These are phyloP conservation scores for Cryptocheilus praepositus DNA, from an alignment of 2,888 invertebrate genomes.

Conservation along the genomic window DNA sequence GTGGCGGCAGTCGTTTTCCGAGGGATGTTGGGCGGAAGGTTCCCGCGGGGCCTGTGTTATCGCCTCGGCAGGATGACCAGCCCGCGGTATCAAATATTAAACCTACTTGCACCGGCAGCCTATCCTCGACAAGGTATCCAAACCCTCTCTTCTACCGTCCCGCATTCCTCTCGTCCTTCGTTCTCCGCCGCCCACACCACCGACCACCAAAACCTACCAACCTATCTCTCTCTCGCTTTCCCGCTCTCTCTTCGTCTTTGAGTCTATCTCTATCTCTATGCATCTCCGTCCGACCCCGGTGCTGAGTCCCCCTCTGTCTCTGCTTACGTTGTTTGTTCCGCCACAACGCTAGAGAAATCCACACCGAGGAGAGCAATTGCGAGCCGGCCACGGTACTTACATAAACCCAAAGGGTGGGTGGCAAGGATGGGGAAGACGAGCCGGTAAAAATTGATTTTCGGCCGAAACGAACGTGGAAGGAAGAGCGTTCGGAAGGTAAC, in stretches of 20 bases:
- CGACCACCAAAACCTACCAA: slow-evolving; percentile 51
- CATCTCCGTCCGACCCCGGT: background rate
- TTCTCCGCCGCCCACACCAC: slow-evolving; percentile 30
- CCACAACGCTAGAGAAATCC: slow-evolving; percentile 14
- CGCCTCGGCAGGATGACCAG: slow-evolving; percentile 75
- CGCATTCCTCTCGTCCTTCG: slow-evolving; percentile 43
- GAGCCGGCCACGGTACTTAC: slow-evolving; percentile 5
- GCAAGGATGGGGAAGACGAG: slow-evolving; percentile 2
- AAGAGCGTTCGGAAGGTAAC: background rate
- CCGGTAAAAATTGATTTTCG: slow-evolving; percentile 20
- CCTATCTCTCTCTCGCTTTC: slow-evolving; percentile 35
- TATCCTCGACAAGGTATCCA: slow-evolving; percentile 63
- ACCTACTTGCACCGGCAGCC: slow-evolving; percentile 72
- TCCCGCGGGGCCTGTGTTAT: slow-evolving; percentile 75
- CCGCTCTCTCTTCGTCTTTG: slow-evolving; percentile 1
- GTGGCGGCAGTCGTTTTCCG: slow-evolving; percentile 67
- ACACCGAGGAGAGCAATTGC: slow-evolving; percentile 16
- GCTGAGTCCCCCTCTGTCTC: slow-evolving; percentile 2
- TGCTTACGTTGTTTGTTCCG: slow-evolving; percentile 8
- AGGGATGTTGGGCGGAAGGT: slow-evolving; percentile 72
- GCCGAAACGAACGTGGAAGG: background rate
- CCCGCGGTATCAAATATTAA: slow-evolving; percentile 74
- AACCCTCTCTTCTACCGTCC: slow-evolving; percentile 48
- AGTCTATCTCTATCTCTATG: slow-evolving; percentile 2
- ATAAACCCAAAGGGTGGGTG: slow-evolving; percentile 1